These are phyloP conservation scores for Cancer borealis DNA, from an alignment of 2,888 invertebrate genomes.

Conservation along the genomic window DNA sequence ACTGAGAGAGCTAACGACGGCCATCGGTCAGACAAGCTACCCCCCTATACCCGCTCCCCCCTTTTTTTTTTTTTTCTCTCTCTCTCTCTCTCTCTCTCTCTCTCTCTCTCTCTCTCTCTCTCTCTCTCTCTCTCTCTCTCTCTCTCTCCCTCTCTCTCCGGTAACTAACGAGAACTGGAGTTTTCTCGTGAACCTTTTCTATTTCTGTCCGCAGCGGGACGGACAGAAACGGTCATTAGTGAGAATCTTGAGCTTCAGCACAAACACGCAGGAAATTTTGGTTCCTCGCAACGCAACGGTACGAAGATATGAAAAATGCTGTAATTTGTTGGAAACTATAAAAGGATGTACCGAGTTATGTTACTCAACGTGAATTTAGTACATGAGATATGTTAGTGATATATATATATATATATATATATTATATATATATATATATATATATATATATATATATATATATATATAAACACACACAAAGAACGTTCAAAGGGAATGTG, in stretches of 20 bases:
- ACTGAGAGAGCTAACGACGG: too few relatives aligned
- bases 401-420: too few relatives aligned
- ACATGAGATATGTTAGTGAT: too few relatives aligned
- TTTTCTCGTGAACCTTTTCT: background rate
- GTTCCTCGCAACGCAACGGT: background rate
- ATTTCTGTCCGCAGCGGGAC: background rate
- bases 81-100: conserved; percentile 14
- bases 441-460: too few relatives aligned
- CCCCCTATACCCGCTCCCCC: background rate
- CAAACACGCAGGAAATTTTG: background rate
- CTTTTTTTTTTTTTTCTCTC: conserved; percentile 13
- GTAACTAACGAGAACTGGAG: too few relatives aligned
- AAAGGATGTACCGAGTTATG: too few relatives aligned
- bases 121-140: conserved; percentile 53
- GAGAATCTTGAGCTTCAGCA: background rate
- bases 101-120: conserved; percentile 50
- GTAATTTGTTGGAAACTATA: too few relatives aligned
- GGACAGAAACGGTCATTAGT: background rate
- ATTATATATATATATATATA: too few relatives aligned
- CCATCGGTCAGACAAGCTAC: too few relatives aligned
- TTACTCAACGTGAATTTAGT: too few relatives aligned
- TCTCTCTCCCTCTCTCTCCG: background rate
- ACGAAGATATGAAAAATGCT: background rate
- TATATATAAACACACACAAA: too few relatives aligned
- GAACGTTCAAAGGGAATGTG: too few relatives aligned